Conservation (phyloP, 2,888 invertebrate genomes). For the Cartodere bifasciata region DNA sequence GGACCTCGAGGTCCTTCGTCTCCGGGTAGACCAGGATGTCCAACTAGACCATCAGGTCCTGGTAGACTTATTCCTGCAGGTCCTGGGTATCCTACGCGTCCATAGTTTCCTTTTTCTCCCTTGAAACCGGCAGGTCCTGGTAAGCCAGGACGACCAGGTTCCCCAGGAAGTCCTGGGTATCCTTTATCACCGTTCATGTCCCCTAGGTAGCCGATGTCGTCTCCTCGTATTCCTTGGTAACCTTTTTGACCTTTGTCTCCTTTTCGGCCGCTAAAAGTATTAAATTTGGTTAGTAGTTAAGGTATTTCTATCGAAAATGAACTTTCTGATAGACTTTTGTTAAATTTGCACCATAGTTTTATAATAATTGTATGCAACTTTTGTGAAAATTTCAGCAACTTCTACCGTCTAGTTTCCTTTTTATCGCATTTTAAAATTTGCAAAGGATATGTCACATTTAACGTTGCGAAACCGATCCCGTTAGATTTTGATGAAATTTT, state of each 20-base stretch:
- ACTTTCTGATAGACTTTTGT: too few species aligned
- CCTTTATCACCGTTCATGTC: conserved; percentile 33
- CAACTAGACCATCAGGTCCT: conserved; percentile 52
- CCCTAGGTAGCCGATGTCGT: conserved; percentile 12
- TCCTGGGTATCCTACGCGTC: conserved; percentile 35
- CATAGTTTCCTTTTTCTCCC: conserved; percentile 41
- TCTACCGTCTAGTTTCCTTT: too few species aligned
- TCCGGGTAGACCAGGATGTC: conserved; percentile 53
- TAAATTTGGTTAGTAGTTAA: too few species aligned
- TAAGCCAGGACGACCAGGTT: conserved; percentile 35
- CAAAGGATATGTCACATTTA: too few species aligned
- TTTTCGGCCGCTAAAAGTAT: conserved; percentile 10
- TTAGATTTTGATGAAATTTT: too few species aligned
- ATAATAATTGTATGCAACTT: too few species aligned
- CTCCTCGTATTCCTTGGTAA: conserved; percentile 17
- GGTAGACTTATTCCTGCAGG: conserved; percentile 26
- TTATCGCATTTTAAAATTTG: too few species aligned
- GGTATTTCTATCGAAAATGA: too few species aligned
- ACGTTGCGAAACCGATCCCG: too few species aligned
- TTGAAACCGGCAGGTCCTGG: conserved; percentile 44
- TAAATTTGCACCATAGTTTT: too few species aligned
- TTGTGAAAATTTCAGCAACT: too few species aligned
- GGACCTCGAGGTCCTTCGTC: conserved; percentile 50
- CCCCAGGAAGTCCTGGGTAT: conserved; percentile 34
- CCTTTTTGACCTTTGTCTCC: conserved; percentile 32